These are phyloP conservation scores for Drosophila saltans DNA, from an alignment of 1,140 invertebrate genomes.

Conservation along the genomic window DNA sequence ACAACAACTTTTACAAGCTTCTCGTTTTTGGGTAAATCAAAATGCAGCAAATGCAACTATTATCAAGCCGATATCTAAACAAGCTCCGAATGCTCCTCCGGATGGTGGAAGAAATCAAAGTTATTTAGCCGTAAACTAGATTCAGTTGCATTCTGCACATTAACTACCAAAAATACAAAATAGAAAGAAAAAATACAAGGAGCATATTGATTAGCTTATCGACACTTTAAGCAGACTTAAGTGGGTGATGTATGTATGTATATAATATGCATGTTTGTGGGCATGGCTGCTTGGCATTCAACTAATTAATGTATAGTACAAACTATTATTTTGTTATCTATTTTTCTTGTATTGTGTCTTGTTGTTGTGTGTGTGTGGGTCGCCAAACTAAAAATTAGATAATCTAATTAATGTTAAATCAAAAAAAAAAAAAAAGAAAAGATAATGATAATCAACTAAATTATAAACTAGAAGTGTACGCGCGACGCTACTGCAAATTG, in stretches of 20 bases:
- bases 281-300: slow-evolving; percentile 43
- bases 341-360: slow-evolving; percentile 14
- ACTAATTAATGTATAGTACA: slow-evolving; percentile 49
- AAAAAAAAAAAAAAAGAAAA: slow-evolving; percentile 47
- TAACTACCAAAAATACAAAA: not conserved
- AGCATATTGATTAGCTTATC: slow-evolving; percentile 26
- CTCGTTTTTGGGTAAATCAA: too few species aligned
- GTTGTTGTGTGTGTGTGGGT: slow-evolving; percentile 15
- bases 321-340: too few species aligned
- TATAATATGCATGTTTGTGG: slow-evolving; percentile 13
- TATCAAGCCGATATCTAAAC: too few species aligned
- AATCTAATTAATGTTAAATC: slow-evolving; percentile 31
- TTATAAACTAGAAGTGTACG: slow-evolving; percentile 61
- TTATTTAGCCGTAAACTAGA: not conserved
- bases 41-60: too few species aligned
- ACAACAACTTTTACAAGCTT: too few species aligned
- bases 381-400: slow-evolving; percentile 22
- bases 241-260: slow-evolving; percentile 4
- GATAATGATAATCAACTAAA: slow-evolving; percentile 65
- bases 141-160: not conserved
- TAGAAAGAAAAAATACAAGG: slow-evolving; percentile 12
- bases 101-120: too few species aligned
- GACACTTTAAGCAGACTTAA: not conserved
- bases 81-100: too few species aligned
- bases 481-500: slow-evolving; percentile 29